Evolutionary conservation across 2,797 vertebrate genomes (phyloP).

Genomic region (Cuculus canorus): DNA sequence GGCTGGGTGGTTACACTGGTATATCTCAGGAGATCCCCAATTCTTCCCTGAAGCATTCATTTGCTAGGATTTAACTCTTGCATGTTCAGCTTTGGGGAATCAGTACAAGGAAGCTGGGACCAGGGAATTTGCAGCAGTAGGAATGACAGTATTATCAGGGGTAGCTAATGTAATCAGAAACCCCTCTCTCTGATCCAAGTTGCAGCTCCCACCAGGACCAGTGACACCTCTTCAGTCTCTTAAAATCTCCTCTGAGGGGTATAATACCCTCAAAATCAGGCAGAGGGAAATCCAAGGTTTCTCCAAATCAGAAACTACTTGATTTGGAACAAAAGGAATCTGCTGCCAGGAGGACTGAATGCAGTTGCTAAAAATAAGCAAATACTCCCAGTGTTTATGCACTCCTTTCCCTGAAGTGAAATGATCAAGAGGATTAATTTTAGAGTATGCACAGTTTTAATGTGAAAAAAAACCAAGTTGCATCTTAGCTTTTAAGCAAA

Average conservation of each 20-base stretch:
- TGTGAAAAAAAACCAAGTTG: conserved; percentile 13
- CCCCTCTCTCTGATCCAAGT: background rate
- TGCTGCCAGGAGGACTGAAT: background rate
- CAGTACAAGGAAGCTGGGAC: background rate
- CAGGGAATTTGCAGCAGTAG: background rate
- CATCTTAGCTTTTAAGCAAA: conserved; percentile 59
- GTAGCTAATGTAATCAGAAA: background rate
- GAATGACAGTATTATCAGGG: background rate
- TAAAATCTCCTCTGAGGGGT: background rate
- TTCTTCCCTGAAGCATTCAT: background rate
- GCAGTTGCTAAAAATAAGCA: conserved; percentile 41
- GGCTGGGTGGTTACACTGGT: background rate
- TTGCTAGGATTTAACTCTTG: conserved; percentile 28
- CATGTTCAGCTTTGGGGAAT: conserved; percentile 8
- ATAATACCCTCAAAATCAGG: background rate
- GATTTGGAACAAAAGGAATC: background rate
- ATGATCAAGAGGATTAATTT: conserved; percentile 60
- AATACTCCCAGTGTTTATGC: conserved; percentile 17
- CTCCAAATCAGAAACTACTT: background rate
- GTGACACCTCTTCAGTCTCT: background rate
- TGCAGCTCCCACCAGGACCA: background rate
- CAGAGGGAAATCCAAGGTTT: background rate
- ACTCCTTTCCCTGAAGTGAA: conserved; percentile 43
- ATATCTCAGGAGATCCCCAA: background rate
- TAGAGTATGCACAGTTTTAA: conserved; percentile 40